phyloP scores from a whole-genome alignment of 92 coral and sea anemone genomes.

The Heliopora coerulea region DNA sequence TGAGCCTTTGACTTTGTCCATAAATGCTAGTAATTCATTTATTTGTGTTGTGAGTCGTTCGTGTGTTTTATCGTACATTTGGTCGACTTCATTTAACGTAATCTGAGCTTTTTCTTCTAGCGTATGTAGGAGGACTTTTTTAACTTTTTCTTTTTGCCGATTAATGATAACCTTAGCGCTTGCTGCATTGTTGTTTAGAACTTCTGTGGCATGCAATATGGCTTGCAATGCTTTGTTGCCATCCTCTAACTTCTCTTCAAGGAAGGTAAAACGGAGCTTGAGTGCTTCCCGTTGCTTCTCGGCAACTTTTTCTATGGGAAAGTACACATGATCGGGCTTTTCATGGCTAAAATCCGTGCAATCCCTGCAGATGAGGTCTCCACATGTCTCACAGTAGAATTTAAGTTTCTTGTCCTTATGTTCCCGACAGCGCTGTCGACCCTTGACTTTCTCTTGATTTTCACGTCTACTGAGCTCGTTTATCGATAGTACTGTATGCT shows the following conservation, averaged over 20 bases:
- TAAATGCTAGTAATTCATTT: not conserved
- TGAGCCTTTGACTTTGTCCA: slow-evolving; percentile 14
- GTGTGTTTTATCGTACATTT: not conserved
- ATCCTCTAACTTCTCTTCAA: not conserved
- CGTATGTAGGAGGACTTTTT: not conserved
- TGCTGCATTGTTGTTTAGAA: not conserved
- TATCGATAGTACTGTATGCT: slow-evolving; percentile 12
- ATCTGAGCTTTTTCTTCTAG: slow-evolving; percentile 3
- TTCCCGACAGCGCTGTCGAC: slow-evolving; percentile 1
- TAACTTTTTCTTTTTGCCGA: not conserved
- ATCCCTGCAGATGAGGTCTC: slow-evolving; percentile 19
- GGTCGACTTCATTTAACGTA: not conserved
- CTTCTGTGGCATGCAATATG: not conserved
- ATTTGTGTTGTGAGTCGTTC: slow-evolving; percentile 1
- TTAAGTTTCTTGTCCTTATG: slow-evolving; percentile 23
- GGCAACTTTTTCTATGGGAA: slow-evolving; percentile 16
- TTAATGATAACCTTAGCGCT: not conserved
- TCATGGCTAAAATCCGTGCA: slow-evolving; percentile 22
- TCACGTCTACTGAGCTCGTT: slow-evolving; percentile 23
- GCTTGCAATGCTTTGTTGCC: not conserved
- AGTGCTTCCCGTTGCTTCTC: slow-evolving; percentile 1
- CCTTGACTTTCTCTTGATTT: slow-evolving; percentile 11
- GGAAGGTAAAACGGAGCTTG: not conserved
- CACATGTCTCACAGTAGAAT: slow-evolving; percentile 34
- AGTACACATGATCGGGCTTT: slow-evolving; percentile 1